Evolutionary conservation across 2,113 vertebrate species (phyloP).

Genomic region (Synchiropus splendidus): DNA sequence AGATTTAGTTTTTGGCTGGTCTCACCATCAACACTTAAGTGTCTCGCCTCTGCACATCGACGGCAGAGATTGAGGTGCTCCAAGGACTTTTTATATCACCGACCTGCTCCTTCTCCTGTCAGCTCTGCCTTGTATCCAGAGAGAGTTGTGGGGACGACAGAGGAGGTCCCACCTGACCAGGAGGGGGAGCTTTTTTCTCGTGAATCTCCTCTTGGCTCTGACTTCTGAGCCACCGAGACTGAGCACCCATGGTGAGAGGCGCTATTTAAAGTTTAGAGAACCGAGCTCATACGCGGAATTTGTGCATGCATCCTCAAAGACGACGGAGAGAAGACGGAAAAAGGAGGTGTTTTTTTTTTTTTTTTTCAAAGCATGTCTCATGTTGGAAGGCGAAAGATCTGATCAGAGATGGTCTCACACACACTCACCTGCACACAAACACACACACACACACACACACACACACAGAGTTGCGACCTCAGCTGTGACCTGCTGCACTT

Average conservation of each 20-base stretch:
- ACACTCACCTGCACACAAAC: too few species aligned
- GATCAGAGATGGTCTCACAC: conserved; percentile 15
- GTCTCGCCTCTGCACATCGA: conserved; percentile 2
- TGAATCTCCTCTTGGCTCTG: conserved; percentile 21
- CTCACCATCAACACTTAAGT: too few species aligned
- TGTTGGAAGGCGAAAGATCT: conserved; percentile 24
- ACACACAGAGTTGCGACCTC: conserved; percentile 29
- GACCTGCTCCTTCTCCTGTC: conserved; percentile 35
- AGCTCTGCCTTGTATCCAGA: conserved; percentile 41
- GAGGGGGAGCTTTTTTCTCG: conserved; percentile 20
- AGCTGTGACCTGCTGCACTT: conserved; percentile 51
- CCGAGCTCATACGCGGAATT: conserved; percentile 54
- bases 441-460: conserved; percentile 14
- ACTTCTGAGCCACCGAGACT: conserved; percentile 34
- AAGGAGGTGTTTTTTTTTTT: conserved; percentile 20
- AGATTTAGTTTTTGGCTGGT: too few species aligned
- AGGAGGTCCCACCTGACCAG: conserved; percentile 18
- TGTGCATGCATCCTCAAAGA: conserved; percentile 59
- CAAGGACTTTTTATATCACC: conserved; percentile 47
- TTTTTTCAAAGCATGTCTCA: conserved; percentile 39
- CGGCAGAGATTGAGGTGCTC: conserved; percentile 31
- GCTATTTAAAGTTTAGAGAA: conserved; percentile 42
- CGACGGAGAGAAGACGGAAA: conserved; percentile 14
- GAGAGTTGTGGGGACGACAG: conserved; percentile 25
- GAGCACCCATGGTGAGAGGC: conserved; percentile 38